These are phyloP conservation scores for Rhopalosiphum nymphaeae DNA, from an alignment of 2,888 invertebrate species.

Conservation along the genomic window DNA sequence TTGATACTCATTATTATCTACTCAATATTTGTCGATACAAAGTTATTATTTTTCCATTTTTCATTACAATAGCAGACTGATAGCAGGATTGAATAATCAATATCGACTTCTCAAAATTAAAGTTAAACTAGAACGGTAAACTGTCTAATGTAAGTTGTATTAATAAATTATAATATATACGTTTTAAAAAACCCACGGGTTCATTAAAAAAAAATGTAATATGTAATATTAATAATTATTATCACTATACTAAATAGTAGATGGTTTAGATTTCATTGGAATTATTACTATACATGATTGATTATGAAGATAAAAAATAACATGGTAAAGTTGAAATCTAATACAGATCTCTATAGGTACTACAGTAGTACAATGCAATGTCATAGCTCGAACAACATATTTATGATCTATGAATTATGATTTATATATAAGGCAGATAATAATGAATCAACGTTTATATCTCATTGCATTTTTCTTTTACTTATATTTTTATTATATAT, in stretches of 20 bases:
- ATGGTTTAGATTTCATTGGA: not conserved
- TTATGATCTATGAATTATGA: not conserved
- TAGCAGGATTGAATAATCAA: not conserved
- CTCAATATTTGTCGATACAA: not conserved
- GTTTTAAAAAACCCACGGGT: not conserved
- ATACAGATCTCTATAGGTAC: not conserved
- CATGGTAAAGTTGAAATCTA: not conserved
- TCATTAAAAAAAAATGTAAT: not conserved
- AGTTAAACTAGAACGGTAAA: not conserved
- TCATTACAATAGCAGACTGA: not conserved
- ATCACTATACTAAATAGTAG: not conserved
- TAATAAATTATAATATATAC: not conserved
- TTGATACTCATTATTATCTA: not conserved
- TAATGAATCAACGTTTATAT: not conserved
- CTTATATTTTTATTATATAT: not conserved
- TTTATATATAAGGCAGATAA: not conserved
- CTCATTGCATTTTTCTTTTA: not conserved
- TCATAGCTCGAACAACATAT: not conserved
- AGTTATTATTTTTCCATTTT: not conserved
- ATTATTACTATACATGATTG: not conserved
- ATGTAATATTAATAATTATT: not conserved
- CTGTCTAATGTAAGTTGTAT: not conserved
- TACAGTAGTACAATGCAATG: not conserved
- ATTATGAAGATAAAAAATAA: not conserved
- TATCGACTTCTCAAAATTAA: not conserved